Percentiles rank a stretch among this genome's conserved stretches.
Conservation (phyloP, 2,888 invertebrate species). For the Trichogramma evanescens region DNA sequence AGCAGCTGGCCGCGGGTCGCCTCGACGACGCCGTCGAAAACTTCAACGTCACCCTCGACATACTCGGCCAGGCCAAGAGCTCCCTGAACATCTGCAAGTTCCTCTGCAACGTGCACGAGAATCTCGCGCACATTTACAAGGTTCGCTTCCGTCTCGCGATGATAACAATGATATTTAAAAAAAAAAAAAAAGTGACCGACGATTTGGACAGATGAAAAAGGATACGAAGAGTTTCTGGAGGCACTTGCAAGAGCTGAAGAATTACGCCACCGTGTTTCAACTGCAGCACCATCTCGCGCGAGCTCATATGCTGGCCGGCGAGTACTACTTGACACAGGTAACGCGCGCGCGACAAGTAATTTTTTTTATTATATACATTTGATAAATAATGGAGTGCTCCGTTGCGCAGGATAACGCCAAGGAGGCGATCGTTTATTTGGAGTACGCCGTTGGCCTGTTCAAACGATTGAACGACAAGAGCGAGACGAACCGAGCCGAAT, state of each 20-base stretch:
- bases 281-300: constrained; percentile 31
- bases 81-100: constrained; percentile 25
- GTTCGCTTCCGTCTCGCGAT: constrained; percentile 20
- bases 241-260: constrained; percentile 26
- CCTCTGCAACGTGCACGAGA: constrained; percentile 32
- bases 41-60: constrained; percentile 30
- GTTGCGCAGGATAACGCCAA: constrained; percentile 24
- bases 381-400: background rate
- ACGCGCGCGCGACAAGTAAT: background rate
- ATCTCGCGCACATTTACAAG: constrained; percentile 33
- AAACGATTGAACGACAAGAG: constrained; percentile 19
- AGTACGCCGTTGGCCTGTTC: constrained; percentile 29
- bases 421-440: constrained; percentile 30
- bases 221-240: constrained; percentile 27
- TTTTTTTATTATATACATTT: background rate
- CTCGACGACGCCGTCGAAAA: constrained; percentile 26
- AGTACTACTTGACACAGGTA: constrained; percentile 32
- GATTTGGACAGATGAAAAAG: constrained; percentile 17
- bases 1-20: constrained; percentile 24
- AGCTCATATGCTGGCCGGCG: constrained; percentile 33
- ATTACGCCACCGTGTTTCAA: constrained; percentile 25
- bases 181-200: background rate
- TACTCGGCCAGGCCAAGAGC: constrained; percentile 23
- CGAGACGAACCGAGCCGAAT: constrained; percentile 32
- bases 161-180: background rate